Evolutionary conservation across 2,888 invertebrate species (phyloP).

Genomic region (Drosophila seclusa): DNA sequence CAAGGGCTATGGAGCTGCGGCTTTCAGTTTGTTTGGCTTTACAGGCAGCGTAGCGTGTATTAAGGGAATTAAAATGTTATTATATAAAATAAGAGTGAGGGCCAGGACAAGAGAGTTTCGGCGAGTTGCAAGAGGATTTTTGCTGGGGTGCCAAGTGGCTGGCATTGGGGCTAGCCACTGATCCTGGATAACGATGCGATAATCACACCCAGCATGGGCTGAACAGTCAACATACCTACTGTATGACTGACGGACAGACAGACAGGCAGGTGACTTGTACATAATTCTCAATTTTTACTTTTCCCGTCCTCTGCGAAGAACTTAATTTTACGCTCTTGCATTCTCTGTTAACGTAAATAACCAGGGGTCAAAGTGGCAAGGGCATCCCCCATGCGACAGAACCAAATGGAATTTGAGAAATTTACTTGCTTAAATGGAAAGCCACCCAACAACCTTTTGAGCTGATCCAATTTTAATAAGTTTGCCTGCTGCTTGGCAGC

Average conservation of each 20-base stretch:
- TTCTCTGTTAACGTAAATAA: slow-evolving; percentile 52
- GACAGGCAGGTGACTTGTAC: slow-evolving; percentile 56
- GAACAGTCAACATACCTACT: slow-evolving; percentile 30
- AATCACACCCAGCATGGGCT: slow-evolving; percentile 67
- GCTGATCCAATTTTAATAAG: slow-evolving; percentile 47
- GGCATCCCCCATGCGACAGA: slow-evolving; percentile 4
- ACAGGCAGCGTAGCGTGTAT: slow-evolving; percentile 75
- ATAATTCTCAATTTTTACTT: slow-evolving; percentile 65
- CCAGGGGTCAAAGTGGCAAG: slow-evolving; percentile 6
- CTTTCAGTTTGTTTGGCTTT: slow-evolving; percentile 72
- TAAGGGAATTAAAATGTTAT: slow-evolving; percentile 80
- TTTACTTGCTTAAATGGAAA: slow-evolving; percentile 31
- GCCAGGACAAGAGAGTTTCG: background rate
- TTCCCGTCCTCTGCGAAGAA: slow-evolving; percentile 46
- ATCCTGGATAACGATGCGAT: slow-evolving; percentile 77
- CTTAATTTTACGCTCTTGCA: slow-evolving; percentile 77
- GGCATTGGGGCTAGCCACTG: slow-evolving; percentile 59
- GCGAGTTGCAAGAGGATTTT: slow-evolving; percentile 17
- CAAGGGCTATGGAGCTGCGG: slow-evolving; percentile 42
- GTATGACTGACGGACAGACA: slow-evolving; percentile 52
- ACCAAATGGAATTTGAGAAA: slow-evolving; percentile 33
- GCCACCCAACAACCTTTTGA: slow-evolving; percentile 28
- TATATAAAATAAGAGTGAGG: slow-evolving; percentile 62
- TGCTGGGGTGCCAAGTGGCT: slow-evolving; percentile 44
- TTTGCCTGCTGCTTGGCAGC: slow-evolving; percentile 26